Evolutionary conservation across 1,140 invertebrate genomes (phyloP), one percentile per base, ranked within the genome.

Genomic region (Bilobella aurantiaca): DNA sequence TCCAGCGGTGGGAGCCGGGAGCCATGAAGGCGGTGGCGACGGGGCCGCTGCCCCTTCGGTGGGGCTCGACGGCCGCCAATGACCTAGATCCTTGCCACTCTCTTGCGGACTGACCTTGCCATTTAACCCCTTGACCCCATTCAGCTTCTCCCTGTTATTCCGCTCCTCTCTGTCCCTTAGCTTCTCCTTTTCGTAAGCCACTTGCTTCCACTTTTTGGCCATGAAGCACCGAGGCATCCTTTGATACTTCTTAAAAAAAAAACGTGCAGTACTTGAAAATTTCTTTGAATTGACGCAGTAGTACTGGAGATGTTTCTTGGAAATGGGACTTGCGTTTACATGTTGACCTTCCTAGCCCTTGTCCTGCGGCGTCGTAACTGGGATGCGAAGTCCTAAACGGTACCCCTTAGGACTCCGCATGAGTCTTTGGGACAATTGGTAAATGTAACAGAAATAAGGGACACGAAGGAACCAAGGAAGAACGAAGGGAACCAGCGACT

Each of bases 161-260:
- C 49, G 59, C 66, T 63, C 63, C 25, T 58, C 57, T 23, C 60
- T 42, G 29, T 31, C 62, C 27, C 53, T 42, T n/a, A 60, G 30
- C 28, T 71, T 66, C 25, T 69, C 65, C 59, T 72, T 72, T 61
- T 69, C 66, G 42, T 72, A 69, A 18, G 65, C 66, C 31, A 56
- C 66, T 73, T 84, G 86, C 83, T 90, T 91, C 88, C 88, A 90
- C 81, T 91, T 91, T 79, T 91, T 90, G 73, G 89, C 89, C 87
- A 91, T 91, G 74, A 90, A 83, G 81, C 87, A 90, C 76, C 87
- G 87, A 78, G 88, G 88, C 88, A 90, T 90, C 75, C 64, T 70
- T 68, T 53, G 25, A 53, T 23, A 23, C 8, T 53, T 12, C 12
- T 23, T 53, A 23, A 53, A 42, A 42, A 42, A 12, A 53, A 18